A percentile compares a stretch with the other conserved stretches of the same genome.
Evolutionary conservation across 64 coral and sea anemone genomes (phyloP).

Genomic region (Montipora efflorescens): DNA sequence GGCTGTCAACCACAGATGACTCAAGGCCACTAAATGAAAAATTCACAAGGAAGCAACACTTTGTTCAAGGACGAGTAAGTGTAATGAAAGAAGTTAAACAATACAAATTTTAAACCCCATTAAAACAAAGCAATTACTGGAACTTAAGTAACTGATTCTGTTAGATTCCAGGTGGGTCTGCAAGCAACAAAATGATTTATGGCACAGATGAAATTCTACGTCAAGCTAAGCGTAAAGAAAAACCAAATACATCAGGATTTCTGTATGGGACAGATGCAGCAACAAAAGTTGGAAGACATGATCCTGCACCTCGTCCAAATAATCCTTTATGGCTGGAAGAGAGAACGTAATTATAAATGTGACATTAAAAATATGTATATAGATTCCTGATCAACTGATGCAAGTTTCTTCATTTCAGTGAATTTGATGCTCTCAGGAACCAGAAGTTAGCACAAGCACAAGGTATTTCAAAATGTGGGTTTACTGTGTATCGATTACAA

Average conservation of each 20-base stretch:
- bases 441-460: conserved; percentile 42
- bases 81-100: background rate
- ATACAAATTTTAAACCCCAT: too few species aligned
- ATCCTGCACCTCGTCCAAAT: conserved; percentile 67
- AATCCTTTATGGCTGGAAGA: conserved; percentile 77
- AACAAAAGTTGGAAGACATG: conserved; percentile 74
- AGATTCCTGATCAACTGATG: background rate
- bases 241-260: conserved; percentile 68
- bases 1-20: conserved; percentile 15
- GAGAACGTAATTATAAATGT: conserved; percentile 44
- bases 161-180: conserved; percentile 85
- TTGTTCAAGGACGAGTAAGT: conserved; percentile 50
- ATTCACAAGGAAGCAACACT: conserved; percentile 57
- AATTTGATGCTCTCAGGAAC: conserved; percentile 35
- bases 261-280: conserved; percentile 91
- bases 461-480: conserved; percentile 27
- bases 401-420: conserved; percentile 39
- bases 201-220: conserved; percentile 76
- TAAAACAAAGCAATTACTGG: too few species aligned
- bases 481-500: too few species aligned
- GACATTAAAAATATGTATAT: background rate
- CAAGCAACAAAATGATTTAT: conserved; percentile 89
- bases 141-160: background rate
- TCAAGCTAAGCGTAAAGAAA: conserved; percentile 24
- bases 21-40: conserved; percentile 3